A percentile compares a stretch with the other conserved stretches of the same genome.
These are phyloP conservation scores for Threskiornis aethiopicus DNA, from an alignment of 2,797 vertebrate species.

Conservation along the genomic window DNA sequence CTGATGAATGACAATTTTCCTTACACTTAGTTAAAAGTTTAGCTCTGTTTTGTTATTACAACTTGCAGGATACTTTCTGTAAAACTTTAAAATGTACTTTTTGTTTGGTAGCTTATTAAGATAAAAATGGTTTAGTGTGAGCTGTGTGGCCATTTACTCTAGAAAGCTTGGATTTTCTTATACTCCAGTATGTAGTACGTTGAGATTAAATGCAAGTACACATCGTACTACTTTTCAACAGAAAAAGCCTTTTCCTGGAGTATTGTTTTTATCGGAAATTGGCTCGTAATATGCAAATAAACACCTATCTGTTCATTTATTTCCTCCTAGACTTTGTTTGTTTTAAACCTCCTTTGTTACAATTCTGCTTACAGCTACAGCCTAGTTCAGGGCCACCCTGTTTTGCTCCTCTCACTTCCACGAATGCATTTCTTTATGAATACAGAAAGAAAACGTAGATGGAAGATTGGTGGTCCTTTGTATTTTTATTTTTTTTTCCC, in stretches of 20 bases:
- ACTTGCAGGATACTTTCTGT: background rate
- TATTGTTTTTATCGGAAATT: background rate
- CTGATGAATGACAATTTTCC: rapidly evolving
- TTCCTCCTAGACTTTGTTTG: background rate
- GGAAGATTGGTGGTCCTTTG: background rate
- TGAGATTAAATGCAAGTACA: background rate
- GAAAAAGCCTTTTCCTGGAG: background rate
- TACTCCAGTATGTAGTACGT: background rate
- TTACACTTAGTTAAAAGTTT: background rate
- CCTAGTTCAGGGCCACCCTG: rapidly evolving
- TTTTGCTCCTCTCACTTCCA: background rate
- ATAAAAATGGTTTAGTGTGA: background rate
- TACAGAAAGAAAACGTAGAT: background rate
- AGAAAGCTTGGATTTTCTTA: background rate
- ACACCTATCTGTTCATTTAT: background rate
- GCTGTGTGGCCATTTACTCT: background rate
- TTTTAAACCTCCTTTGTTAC: background rate
- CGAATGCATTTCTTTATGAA: background rate
- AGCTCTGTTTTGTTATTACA: background rate
- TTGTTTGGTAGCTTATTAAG: background rate
- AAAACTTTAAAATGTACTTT: background rate
- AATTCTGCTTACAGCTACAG: background rate
- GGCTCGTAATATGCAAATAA: background rate
- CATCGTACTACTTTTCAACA: background rate
- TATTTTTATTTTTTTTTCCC: background rate